Base-by-base conservation (phyloP, 2,888 invertebrate species). In the Linhomoeus sp. region DNA sequence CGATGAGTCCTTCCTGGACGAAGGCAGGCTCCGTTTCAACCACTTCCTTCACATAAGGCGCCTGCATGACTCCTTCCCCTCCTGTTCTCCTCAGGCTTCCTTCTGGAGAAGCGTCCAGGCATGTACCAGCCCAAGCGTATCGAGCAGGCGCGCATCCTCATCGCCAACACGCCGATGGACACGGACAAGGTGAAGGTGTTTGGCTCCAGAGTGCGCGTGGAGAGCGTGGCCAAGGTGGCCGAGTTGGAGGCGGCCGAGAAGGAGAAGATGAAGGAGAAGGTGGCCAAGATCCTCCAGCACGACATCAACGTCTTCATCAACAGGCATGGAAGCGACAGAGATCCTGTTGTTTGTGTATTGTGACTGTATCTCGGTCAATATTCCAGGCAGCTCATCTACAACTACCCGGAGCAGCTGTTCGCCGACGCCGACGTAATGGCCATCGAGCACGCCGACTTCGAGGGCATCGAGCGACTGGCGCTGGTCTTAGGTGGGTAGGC, bases 121-220 rank as follows among this genome's bases (percentile, higher is more conserved):
- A 80, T 97, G 25, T 86, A 92, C 72, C 97, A 99, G 67, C 97
- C 97, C 0, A 86, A 90, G 65, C 75, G 79, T 56, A 73, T 99
- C 55, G 86, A 88, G 63, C 90, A 99, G 63, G 92, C 92, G 1
- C 81, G 78, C 63, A 92, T 99, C 62, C 76, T 99, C 24, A 86
- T 99, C 59, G 94, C 94, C 15, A 99, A 99, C 67, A 99, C 97
- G 14, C 88, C 97, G 0, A 99, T 99, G 97, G 97, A 99, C 71
- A 87, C 92, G 0, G 97, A 99, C 65, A 99, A 99, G 71, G 90
- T 97, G 56, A 94, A 97, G 73, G 66, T 66, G 23, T 97, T 97
- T 70, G 94, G 94, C 41, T 90, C 90, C 39, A 79, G 86, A 53
- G 88, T 74, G 20, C 62, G 69, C 43, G 73, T 75, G 9, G 74